These are phyloP conservation scores for Tinea semifulvella DNA, from an alignment of 2,888 invertebrate genomes.

Conservation along the genomic window DNA sequence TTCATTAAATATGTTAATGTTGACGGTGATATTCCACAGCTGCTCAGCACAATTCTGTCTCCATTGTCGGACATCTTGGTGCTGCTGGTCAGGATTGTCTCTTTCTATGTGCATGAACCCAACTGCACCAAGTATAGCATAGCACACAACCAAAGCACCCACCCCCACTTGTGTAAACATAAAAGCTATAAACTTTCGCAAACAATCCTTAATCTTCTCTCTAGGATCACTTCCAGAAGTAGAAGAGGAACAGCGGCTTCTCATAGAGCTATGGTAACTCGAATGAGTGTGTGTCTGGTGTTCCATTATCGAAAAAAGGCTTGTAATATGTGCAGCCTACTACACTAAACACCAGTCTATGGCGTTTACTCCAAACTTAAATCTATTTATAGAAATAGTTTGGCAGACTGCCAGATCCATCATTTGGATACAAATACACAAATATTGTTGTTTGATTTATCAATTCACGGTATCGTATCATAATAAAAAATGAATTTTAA, in stretches of 20 bases:
- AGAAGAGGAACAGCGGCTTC: slow-evolving; percentile 73
- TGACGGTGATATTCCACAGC: slow-evolving; percentile 75
- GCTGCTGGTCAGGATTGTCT: slow-evolving; percentile 59
- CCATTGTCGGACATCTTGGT: slow-evolving; percentile 56
- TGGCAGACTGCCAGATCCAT: slow-evolving; percentile 42
- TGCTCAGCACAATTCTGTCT: slow-evolving; percentile 68
- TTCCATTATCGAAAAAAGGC: slow-evolving; percentile 34
- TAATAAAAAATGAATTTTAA: too few relatives aligned
- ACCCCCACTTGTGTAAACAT: slow-evolving; percentile 95
- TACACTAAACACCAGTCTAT: background rate
- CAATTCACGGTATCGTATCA: background rate
- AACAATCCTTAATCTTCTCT: slow-evolving; percentile 85
- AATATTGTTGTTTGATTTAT: slow-evolving; percentile 23
- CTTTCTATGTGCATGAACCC: slow-evolving; percentile 83
- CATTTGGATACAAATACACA: slow-evolving; percentile 35
- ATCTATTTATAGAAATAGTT: slow-evolving; percentile 45
- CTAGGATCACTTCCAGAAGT: slow-evolving; percentile 73
- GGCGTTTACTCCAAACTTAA: slow-evolving; percentile 11
- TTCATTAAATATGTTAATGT: slow-evolving; percentile 75
- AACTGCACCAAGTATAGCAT: slow-evolving; percentile 86
- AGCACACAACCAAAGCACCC: slow-evolving; percentile 86
- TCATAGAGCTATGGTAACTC: slow-evolving; percentile 67
- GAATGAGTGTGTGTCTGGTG: slow-evolving; percentile 41
- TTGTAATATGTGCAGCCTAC: background rate
- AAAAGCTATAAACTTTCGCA: slow-evolving; percentile 85